Percentiles rank a stretch among this genome's conserved stretches.
Evolutionary conservation across 2,888 invertebrate species (phyloP).

Genomic region (Perithous albicinctus): DNA sequence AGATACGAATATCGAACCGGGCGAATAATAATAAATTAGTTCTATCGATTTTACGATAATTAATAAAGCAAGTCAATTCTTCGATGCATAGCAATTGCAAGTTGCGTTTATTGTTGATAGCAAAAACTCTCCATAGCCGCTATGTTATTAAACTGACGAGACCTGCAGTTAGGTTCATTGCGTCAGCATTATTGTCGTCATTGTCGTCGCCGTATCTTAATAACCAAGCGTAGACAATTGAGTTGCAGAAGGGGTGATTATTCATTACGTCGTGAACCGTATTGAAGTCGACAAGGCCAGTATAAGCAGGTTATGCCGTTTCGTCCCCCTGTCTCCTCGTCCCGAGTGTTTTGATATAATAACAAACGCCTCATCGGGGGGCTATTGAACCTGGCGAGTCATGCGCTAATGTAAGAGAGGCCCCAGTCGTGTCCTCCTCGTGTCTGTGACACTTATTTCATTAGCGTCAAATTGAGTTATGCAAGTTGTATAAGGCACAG

Average conservation of each 20-base stretch:
- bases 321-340: conserved; percentile 33
- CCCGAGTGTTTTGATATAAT: conserved; percentile 8
- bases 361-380: conserved; percentile 35
- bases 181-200: conserved; percentile 24
- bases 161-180: conserved; percentile 23
- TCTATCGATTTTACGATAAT: not conserved
- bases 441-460: conserved; percentile 75
- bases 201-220: conserved; percentile 44
- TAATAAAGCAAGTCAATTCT: not conserved
- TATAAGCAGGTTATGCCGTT: conserved; percentile 10
- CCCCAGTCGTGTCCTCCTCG: conserved; percentile 29
- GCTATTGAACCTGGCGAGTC: conserved; percentile 61
- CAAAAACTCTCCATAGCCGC: conserved; percentile 9
- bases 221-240: conserved; percentile 42
- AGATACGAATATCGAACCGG: not conserved
- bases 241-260: conserved; percentile 40
- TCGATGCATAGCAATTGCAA: not conserved
- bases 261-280: conserved; percentile 41
- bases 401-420: conserved; percentile 42
- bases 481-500: conserved; percentile 67
- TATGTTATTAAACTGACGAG: conserved; percentile 16
- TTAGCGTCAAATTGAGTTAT: conserved; percentile 76
- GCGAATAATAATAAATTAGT: not conserved
- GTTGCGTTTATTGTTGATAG: not conserved
- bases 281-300: conserved; percentile 36